phyloP scores from a whole-genome alignment of 2,113 vertebrate genomes.

The Oncorhynchus tshawytscha region DNA sequence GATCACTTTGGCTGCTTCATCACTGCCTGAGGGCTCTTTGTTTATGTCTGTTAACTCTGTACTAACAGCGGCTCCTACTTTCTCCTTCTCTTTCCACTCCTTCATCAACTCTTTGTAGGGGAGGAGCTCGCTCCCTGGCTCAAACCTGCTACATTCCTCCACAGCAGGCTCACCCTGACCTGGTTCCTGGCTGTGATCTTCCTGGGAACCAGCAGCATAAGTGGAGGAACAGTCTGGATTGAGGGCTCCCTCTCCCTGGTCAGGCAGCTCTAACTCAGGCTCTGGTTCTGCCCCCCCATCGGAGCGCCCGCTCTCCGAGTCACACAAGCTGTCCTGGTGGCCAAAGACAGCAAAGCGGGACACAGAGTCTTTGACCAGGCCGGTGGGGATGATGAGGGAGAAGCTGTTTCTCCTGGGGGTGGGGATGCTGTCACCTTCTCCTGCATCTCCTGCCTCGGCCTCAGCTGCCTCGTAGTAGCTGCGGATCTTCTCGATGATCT shows the following conservation, averaged over 20 bases:
- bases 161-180: background rate
- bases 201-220: background rate
- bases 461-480: slow-evolving; percentile 78
- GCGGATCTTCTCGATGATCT: slow-evolving; percentile 80
- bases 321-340: slow-evolving; percentile 45
- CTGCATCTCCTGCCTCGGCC: slow-evolving; percentile 43
- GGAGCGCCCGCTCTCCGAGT: slow-evolving; percentile 25
- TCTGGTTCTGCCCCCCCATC: background rate
- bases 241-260: background rate
- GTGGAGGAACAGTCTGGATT: background rate
- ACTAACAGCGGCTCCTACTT: background rate
- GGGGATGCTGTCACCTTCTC: background rate
- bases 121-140: background rate
- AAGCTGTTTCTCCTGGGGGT: slow-evolving; percentile 58
- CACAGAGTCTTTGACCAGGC: slow-evolving; percentile 73
- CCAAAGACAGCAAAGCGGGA: slow-evolving; percentile 61
- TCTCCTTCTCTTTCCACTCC: background rate
- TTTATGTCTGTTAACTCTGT: background rate
- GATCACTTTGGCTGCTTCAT: slow-evolving; percentile 8
- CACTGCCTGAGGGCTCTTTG: background rate
- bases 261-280: background rate
- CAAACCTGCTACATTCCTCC: background rate
- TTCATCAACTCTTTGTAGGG: background rate
- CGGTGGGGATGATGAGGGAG: slow-evolving; percentile 74
- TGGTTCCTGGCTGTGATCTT: background rate